A percentile compares a stretch with the other conserved stretches of the same genome.
phyloP scores from a whole-genome alignment of 2,888 invertebrate species.

The Leistus spinibarbis region DNA sequence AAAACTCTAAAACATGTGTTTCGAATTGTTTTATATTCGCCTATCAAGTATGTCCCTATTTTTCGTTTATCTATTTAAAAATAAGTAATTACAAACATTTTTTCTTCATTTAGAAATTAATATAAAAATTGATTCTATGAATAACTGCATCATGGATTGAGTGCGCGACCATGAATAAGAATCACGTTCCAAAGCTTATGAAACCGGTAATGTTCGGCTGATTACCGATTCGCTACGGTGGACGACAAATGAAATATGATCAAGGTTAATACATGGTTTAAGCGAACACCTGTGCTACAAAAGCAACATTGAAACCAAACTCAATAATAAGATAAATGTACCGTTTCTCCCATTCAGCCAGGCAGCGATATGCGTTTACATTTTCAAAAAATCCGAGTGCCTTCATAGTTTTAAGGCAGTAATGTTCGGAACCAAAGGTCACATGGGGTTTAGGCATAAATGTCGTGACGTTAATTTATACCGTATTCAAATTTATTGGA shows the following conservation, averaged over 20 bases:
- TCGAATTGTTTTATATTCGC: too few species aligned
- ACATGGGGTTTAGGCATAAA: background rate
- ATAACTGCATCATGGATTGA: background rate
- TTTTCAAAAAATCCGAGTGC: background rate
- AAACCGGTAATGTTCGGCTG: conserved; percentile 6
- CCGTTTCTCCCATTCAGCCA: background rate
- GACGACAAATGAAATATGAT: conserved; percentile 10
- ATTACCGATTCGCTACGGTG: conserved; percentile 15
- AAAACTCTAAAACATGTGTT: too few species aligned
- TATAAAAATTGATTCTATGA: too few species aligned
- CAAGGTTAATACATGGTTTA: conserved; percentile 16
- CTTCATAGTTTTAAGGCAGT: background rate
- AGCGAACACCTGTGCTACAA: background rate
- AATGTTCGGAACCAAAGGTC: background rate
- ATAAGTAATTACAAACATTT: too few species aligned
- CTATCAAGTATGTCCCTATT: too few species aligned
- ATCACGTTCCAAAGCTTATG: background rate
- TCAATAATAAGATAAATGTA: background rate
- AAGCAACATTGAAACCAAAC: background rate
- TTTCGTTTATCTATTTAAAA: too few species aligned
- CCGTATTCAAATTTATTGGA: background rate
- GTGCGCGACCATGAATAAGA: background rate
- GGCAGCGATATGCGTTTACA: background rate
- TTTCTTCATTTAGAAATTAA: too few species aligned
- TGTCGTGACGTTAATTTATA: background rate